A percentile compares a stretch with the other conserved stretches of the same genome.
These are phyloP conservation scores for Pterocles orientalis DNA, from an alignment of 2,113 vertebrate species.

Conservation along the genomic window DNA sequence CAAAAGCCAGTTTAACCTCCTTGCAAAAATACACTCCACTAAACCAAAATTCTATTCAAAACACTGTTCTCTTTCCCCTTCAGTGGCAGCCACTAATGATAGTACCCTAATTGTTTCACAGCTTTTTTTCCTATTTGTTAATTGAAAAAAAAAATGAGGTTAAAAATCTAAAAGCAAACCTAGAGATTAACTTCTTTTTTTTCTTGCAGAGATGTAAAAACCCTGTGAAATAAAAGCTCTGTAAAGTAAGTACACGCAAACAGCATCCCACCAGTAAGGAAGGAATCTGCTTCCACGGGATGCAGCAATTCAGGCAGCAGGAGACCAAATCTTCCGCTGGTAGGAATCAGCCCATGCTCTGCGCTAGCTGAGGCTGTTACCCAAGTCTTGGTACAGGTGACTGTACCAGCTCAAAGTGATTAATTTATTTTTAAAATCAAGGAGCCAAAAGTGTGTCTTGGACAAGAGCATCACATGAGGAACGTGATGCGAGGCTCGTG, in stretches of 20 bases:
- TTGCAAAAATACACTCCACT: background rate
- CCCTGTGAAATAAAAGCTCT: background rate
- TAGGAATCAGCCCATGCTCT: background rate
- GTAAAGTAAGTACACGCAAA: background rate
- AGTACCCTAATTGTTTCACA: background rate
- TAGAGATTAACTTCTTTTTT: background rate
- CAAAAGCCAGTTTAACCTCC: background rate
- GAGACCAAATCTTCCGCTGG: background rate
- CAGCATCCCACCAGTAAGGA: background rate
- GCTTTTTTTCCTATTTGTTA: background rate
- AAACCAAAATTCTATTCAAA: background rate
- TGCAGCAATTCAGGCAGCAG: background rate
- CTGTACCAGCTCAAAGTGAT: background rate
- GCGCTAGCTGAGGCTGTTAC: background rate
- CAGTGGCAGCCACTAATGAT: background rate
- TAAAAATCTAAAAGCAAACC: background rate
- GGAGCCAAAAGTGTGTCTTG: background rate
- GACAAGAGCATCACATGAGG: background rate
- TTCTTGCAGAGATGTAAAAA: background rate
- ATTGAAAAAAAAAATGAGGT: background rate
- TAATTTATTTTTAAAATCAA: background rate
- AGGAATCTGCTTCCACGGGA: background rate
- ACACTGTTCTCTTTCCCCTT: background rate
- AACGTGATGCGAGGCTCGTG: accelerated
- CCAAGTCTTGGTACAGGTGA: background rate